These are phyloP conservation scores for Halictus ligatus DNA, from an alignment of 2,888 invertebrate genomes.

Conservation along the genomic window DNA sequence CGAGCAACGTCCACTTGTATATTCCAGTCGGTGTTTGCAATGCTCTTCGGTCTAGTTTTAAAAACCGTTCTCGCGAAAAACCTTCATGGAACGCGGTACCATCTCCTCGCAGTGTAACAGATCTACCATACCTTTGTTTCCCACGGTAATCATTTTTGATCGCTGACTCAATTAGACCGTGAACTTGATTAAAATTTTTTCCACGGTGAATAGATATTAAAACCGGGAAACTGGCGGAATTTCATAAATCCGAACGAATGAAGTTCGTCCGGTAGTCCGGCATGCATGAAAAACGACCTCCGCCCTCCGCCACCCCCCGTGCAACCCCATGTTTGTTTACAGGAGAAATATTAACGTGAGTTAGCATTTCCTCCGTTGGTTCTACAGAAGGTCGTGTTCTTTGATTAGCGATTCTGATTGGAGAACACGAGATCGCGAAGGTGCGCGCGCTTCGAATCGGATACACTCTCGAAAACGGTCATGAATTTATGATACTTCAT, in stretches of 20 bases:
- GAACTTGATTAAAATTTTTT: conserved; percentile 51
- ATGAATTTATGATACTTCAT: conserved; percentile 50
- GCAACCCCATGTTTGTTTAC: conserved; percentile 35
- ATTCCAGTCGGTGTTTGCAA: background rate
- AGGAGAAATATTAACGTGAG: conserved; percentile 41
- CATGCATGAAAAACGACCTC: background rate
- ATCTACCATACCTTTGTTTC: conserved; percentile 15
- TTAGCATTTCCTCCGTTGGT: conserved; percentile 26
- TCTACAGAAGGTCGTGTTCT: conserved; percentile 36
- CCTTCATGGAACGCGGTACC: background rate
- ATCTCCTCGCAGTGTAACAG: background rate
- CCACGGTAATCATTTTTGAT: conserved; percentile 34
- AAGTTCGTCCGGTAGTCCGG: background rate
- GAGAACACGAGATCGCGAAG: conserved; percentile 1
- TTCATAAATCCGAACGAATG: conserved; percentile 52
- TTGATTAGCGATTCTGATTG: conserved; percentile 63
- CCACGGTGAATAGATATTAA: conserved; percentile 33
- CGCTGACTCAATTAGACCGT: conserved; percentile 31
- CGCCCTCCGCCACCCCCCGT: too few relatives aligned
- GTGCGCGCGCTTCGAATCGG: conserved; percentile 28
- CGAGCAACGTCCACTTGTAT: background rate
- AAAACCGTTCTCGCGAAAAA: background rate
- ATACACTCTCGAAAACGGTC: conserved; percentile 27
- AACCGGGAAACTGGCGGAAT: conserved; percentile 1
- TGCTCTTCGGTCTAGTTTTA: background rate